A percentile compares a stretch with the other conserved stretches of the same genome.
These are phyloP conservation scores for Fabriciana adippe DNA, from an alignment of 2,888 invertebrate species.

Conservation along the genomic window DNA sequence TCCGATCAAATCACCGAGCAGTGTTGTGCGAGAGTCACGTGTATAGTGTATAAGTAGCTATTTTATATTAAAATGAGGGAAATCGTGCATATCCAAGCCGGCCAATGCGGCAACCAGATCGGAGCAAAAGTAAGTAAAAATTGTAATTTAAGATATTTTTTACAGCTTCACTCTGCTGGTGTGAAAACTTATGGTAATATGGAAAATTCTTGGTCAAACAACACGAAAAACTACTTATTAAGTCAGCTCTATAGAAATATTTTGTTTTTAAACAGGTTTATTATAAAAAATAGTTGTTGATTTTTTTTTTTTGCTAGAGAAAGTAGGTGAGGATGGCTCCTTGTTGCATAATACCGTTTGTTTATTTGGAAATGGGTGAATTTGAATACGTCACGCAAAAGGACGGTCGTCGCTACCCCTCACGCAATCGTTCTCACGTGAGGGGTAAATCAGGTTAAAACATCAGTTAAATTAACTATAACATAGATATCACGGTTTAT, in stretches of 20 bases:
- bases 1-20: slow-evolving; percentile 71
- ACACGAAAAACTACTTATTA: too few species aligned
- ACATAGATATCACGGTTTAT: not conserved
- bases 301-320: slow-evolving; percentile 6
- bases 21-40: slow-evolving; percentile 74
- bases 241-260: too few species aligned
- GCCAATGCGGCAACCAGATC: slow-evolving; percentile 93
- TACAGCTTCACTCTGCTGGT: slow-evolving; percentile 21
- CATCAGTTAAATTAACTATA: not conserved
- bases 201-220: slow-evolving; percentile 19
- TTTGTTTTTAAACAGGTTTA: too few species aligned
- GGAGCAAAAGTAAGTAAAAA: slow-evolving; percentile 81
- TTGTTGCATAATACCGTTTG: slow-evolving; percentile 37
- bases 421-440: slow-evolving; percentile 3
- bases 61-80: slow-evolving; percentile 86
- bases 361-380: slow-evolving; percentile 33
- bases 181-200: slow-evolving; percentile 19
- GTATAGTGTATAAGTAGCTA: slow-evolving; percentile 72
- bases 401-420: not conserved
- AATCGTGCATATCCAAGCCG: slow-evolving; percentile 91
- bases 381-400: slow-evolving; percentile 26
- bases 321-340: slow-evolving; percentile 23
- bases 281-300: not conserved
- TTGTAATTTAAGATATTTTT: slow-evolving; percentile 2
- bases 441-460: slow-evolving; percentile 9